Evolutionary conservation across 2,113 vertebrate species (phyloP), one percentile per base, ranked within the genome.

Genomic region (Theristicus caerulescens): DNA sequence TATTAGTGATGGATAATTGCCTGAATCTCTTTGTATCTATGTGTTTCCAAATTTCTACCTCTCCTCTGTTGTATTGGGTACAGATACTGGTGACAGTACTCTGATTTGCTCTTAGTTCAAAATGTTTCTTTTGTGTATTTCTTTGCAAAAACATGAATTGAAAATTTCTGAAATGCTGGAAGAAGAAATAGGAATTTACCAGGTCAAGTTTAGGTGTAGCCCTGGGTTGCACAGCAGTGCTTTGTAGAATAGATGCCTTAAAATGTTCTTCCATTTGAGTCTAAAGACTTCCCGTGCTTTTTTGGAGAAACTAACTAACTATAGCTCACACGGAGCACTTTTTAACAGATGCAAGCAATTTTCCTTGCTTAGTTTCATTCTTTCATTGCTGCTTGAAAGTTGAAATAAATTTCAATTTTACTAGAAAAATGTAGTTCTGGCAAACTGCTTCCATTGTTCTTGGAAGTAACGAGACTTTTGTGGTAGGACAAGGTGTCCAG

Each of bases 371-470:
- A 29, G 16, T 51, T 57, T 82, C 16, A 10, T 67, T 71, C 47
- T n/a, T 58, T 65, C 7, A 12, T 54, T 88, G 51, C 42, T 80
- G 11, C 27, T 87, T 65, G 34, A 59, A 80, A 89, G 49, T 32
- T 5, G 22, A 42, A 83, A 47, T 36, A 11, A 29, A 21, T 34
- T 66, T 52, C 10, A 10, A 0, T 85, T 80, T 61, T 65, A 46
- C 54, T 82, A 61, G n/a, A 14, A 55, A 67, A 65, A 19, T 13
- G 8, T 29, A 5, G 7, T 49, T 66, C 10, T 62, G 46, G 24
- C 4, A 1, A 24, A 3, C 32, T 47, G 27, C 10, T 61, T 72
- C 55, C 26, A 0, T 36, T 66, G n/a, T 44, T 36, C 32, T 27
- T 73, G 72, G 59, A 62, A 70, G 20, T 55, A n/a, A 32, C 13